Conservation (phyloP, 2,888 invertebrate genomes). For the Cephus pulcher region DNA sequence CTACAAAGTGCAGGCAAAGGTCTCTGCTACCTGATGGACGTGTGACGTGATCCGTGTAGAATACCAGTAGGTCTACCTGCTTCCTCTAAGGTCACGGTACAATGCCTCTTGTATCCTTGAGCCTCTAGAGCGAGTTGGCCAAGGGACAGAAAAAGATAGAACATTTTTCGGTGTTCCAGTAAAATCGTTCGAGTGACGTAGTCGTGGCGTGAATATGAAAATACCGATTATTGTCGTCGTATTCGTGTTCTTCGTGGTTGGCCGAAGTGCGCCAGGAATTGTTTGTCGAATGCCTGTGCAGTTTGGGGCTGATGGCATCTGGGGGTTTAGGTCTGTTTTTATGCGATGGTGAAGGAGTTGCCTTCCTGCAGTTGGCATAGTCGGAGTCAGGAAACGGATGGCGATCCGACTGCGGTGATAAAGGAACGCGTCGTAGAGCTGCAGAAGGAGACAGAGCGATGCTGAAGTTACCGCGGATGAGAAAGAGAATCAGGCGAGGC, state of each 20-base stretch:
- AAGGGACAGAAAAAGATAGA: neutral
- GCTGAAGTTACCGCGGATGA: neutral
- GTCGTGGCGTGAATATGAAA: neutral
- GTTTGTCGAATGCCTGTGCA: neutral
- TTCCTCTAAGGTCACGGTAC: neutral
- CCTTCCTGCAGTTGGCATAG: neutral
- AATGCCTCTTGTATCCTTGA: neutral
- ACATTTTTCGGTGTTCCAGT: neutral
- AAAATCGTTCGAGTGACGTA: neutral
- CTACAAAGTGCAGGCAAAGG: neutral
- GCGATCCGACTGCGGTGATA: slow-evolving; percentile 36
- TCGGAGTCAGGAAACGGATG: slow-evolving; percentile 32
- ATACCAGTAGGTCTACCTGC: neutral
- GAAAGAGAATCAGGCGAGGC: neutral
- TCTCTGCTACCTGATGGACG: neutral
- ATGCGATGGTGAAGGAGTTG: neutral
- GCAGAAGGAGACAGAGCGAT: neutral
- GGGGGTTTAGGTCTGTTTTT: neutral
- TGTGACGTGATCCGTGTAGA: neutral
- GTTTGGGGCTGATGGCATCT: neutral
- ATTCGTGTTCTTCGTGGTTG: neutral
- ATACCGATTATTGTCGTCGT: neutral
- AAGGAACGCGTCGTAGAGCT: slow-evolving; percentile 24
- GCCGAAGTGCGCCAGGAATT: neutral
- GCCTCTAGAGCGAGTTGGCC: neutral